A percentile compares a stretch with the other conserved stretches of the same genome.
phyloP scores from a whole-genome alignment of 2,113 vertebrate genomes.

The Corythaeola cristata region DNA sequence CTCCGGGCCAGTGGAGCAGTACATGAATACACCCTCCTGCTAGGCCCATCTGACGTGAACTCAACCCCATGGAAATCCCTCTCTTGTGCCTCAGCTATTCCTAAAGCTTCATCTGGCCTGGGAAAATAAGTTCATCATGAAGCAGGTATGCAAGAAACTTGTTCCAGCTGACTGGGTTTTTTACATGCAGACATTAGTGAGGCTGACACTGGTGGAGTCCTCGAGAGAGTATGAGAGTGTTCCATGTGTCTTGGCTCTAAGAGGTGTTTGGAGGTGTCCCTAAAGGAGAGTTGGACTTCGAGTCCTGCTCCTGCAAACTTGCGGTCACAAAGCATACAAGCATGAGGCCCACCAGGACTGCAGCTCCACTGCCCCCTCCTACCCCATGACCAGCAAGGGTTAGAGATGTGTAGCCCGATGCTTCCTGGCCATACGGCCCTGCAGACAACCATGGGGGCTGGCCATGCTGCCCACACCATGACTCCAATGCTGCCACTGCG shows the following conservation, averaged over 20 bases:
- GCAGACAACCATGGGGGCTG: not conserved
- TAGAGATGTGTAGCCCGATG: accelerated
- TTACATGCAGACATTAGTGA: not conserved
- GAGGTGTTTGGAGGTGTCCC: not conserved
- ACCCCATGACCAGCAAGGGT: not conserved
- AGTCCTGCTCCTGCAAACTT: not conserved
- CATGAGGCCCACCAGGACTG: not conserved
- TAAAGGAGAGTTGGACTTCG: not conserved
- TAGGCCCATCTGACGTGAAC: not conserved
- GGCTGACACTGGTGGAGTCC: not conserved
- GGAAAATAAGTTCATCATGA: not conserved
- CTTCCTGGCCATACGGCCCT: accelerated
- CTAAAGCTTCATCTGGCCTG: not conserved
- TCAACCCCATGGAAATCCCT: not conserved
- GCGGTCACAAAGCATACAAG: not conserved
- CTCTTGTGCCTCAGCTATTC: not conserved
- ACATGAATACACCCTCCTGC: not conserved
- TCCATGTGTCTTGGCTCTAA: not conserved
- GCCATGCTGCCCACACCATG: accelerated
- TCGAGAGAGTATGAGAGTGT: not conserved
- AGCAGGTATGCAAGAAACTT: not conserved
- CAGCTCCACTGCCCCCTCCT: not conserved
- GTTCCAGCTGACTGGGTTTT: not conserved
- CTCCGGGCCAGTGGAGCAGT: not conserved
- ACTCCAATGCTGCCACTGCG: not conserved